Conservation (phyloP, 2,888 invertebrate species). For the Coenonympha arcania region DNA sequence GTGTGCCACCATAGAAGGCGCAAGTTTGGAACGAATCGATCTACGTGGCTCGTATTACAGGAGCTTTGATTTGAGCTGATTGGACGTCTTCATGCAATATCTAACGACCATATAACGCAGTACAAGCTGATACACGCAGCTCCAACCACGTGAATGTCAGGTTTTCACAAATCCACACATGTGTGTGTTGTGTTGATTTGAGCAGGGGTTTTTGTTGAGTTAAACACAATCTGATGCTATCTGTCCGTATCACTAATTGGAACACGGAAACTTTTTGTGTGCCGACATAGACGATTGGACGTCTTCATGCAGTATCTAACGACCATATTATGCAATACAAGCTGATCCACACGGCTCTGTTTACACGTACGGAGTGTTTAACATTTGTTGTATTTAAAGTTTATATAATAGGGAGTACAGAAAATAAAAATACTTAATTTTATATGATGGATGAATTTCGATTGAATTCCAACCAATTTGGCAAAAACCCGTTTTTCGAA, state of each 20-base stretch:
- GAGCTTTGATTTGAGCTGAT: constrained; percentile 44
- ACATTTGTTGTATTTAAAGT: no score
- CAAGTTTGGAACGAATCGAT: constrained; percentile 61
- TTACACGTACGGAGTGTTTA: no score
- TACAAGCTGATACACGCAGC: no score
- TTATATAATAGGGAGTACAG: no score
- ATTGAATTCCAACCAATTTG: no score
- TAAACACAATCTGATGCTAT: constrained; percentile 34
- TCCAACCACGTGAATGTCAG: no score
- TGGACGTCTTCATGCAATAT: constrained; percentile 34
- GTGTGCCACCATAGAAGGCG: constrained; percentile 45
- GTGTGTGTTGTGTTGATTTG: no score
- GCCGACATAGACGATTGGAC: constrained; percentile 39
- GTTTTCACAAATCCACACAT: no score
- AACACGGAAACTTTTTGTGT: constrained; percentile 49
- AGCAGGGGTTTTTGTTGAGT: constrained; percentile 29
- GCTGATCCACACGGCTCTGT: no score
- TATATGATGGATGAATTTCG: no score
- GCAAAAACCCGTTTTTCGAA: no score
- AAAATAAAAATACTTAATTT: no score
- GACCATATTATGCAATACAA: not conserved
- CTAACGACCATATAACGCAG: not conserved
- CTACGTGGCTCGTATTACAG: constrained; percentile 64
- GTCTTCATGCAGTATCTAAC: constrained; percentile 31
- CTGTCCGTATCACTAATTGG: constrained; percentile 37